phyloP scores from a whole-genome alignment of 2,888 invertebrate species.

The Seira ritae region DNA sequence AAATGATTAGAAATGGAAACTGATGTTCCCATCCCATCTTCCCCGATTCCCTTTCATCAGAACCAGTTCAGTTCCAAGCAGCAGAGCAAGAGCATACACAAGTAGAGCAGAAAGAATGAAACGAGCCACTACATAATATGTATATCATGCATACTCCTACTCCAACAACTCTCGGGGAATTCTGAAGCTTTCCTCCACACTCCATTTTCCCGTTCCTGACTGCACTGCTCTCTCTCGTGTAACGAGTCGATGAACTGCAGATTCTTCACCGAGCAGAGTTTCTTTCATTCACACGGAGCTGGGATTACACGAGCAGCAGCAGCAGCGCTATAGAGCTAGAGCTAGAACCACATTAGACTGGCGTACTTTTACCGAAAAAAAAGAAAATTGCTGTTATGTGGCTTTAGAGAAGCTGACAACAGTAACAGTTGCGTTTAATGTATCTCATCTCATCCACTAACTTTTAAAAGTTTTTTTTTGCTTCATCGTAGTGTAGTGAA shows the following conservation, averaged over 20 bases:
- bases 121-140: no score
- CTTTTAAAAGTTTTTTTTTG: background rate
- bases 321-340: background rate
- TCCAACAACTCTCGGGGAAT: conserved; percentile 56
- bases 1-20: no score
- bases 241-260: conserved; percentile 63
- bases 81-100: background rate
- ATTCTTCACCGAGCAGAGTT: conserved; percentile 34
- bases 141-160: no score
- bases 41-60: no score
- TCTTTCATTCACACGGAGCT: conserved; percentile 33
- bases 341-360: no score
- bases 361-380: no score
- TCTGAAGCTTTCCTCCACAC: conserved; percentile 45
- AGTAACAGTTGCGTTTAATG: background rate
- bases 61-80: background rate
- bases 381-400: no score
- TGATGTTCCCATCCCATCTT: no score
- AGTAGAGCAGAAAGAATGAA: background rate
- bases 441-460: background rate
- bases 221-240: conserved; percentile 67
- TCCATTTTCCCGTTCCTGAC: conserved; percentile 44
- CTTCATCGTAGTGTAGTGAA: no score
- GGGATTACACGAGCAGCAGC: background rate
- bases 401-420: background rate